Base-by-base conservation (phyloP, 2,888 invertebrate genomes). In the Cantharis rufa region DNA sequence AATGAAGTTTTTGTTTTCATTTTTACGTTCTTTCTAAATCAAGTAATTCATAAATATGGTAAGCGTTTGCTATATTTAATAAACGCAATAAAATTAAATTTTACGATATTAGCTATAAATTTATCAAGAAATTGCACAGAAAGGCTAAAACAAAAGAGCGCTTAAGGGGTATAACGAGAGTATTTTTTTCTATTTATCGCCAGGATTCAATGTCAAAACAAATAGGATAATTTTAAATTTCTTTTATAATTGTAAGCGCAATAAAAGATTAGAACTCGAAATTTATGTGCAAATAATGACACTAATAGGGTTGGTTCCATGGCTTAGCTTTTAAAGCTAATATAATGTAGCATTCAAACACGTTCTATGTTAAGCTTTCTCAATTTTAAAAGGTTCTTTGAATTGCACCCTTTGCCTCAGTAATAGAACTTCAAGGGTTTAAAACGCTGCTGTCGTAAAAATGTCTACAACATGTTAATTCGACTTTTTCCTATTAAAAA, bases 241-340 rank as follows among this genome's bases (percentile, higher is more conserved):
- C 64, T 66, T 66, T 66, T 15, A 24, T 66, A 66, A 66, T 66
- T 16, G 64, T 24, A 24, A 63, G 13, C 5, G 21, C n/a, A 21
- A 69, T 62, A 69, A 69, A 62, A 69, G 62, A 68, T 21, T 69
- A 62, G 27, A 69, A 69, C 48, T 64, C 61, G 48, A 66, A 72
- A 72, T 66, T 66, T 66, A 72, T 62, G 73, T 16, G 64, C 24
- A 66, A 73, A 73, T 73, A 73, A 72, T 73, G 62, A 69, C 61
- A 69, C 68, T 73, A 73, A 73, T 73, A 69, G 71, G 73, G 68
- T 73, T 24, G 69, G 69, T 16, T 62, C 69, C 69, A 18, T 68
- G 62, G 73, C 69, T 73, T 73, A 73, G 73, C 73, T 73, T 73
- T 73, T 73, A 69, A 73, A 73, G 73, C 62, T 73, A 73, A 66